Conservation (phyloP, 2,797 vertebrate species). For the Podarcis siculus region DNA sequence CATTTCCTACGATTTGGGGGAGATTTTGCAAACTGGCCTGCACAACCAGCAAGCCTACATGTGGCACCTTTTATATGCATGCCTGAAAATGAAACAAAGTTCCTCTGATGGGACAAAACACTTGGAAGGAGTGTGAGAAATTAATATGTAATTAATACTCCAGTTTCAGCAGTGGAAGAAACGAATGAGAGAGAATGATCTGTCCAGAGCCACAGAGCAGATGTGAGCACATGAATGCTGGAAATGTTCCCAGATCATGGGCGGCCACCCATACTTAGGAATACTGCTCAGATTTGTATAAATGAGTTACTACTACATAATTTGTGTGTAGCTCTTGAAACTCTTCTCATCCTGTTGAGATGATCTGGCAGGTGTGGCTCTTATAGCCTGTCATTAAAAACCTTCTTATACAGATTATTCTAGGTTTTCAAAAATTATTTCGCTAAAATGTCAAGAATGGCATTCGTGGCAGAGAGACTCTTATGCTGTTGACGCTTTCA, state of each 20-base stretch:
- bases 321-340: neutral
- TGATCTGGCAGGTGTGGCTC: neutral
- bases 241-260: neutral
- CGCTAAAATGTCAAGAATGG: constrained; percentile 12
- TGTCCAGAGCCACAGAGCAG: no score
- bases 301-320: neutral
- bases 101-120: no score
- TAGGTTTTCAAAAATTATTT: neutral
- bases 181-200: no score
- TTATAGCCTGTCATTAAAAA: neutral
- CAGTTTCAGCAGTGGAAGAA: no score
- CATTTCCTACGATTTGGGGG: neutral
- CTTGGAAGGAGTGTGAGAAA: no score
- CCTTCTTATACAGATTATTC: neutral
- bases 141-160: no score
- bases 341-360: neutral
- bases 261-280: neutral
- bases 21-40: neutral
- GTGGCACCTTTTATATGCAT: no score
- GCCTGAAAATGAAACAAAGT: no score
- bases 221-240: neutral
- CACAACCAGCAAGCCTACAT: no score
- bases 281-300: neutral
- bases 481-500: neutral
- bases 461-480: neutral